Evolutionary conservation across 2,888 invertebrate species (phyloP), one percentile per base, ranked within the genome.

Genomic region (Polylopha cassiicola): DNA sequence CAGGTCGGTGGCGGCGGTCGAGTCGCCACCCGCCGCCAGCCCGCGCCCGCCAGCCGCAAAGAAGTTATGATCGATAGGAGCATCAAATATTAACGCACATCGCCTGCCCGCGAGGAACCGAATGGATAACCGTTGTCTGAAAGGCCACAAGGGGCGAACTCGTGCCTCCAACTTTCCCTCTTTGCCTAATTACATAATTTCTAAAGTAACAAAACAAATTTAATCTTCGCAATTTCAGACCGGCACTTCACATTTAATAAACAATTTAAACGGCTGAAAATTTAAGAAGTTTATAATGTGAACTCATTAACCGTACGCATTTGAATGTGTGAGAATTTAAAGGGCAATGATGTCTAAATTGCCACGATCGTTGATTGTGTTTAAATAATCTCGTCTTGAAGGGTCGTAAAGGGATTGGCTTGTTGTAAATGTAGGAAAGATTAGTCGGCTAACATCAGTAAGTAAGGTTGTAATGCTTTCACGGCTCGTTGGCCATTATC

Each of bases 1-100:
- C 22, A 42, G 31, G 26, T 18, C 9, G 14, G 7, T 7, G 23
- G 21, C 8, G 31, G 22, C 7, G 11, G 7, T n/a, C 30, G 17
- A 16, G 15, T 27, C 16, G 13, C 31, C 27, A 34, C 39, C 39
- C 41, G 14, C 29, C 8, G 4, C 28, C 26, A 17, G 31, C 31
- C 32, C 37, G 17, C 16, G 50, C 51, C 45, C 55, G 47, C 46
- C 47, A 47, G 57, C 61, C 58, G 62, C 71, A 72, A 77, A 78
- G 75, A 75, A 79, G 70, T 79, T 77, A 82, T 84, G 76, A 82
- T 84, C 82, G 81, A 84, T 84, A 79, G 70, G 53, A 65, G 48
- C 78, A 84, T 84, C 72, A 84, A 84, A 82, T 82, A 84, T 84
- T 84, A 72, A 82, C 61, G 64, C 61, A 59, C 54, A 57, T 59